Percentiles rank a stretch among this genome's conserved stretches.
Evolutionary conservation across 2,113 vertebrate genomes (phyloP).

Genomic region (Aldabrachelys gigantea): DNA sequence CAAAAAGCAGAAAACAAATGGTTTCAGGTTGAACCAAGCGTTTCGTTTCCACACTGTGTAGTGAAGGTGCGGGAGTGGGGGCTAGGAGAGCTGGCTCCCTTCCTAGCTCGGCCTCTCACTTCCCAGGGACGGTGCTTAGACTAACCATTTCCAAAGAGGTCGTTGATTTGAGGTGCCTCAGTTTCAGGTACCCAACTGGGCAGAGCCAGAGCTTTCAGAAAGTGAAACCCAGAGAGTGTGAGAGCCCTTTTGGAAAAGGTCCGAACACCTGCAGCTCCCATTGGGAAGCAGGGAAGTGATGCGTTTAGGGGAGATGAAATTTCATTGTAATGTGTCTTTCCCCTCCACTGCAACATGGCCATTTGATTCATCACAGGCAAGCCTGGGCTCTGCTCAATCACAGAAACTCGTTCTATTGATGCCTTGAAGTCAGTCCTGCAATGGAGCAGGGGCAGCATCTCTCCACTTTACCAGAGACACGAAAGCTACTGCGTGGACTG

Average conservation of each 20-base stretch:
- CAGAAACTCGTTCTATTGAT: not conserved
- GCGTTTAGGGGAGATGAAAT: not conserved
- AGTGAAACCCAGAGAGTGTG: not conserved
- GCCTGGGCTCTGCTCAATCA: not conserved
- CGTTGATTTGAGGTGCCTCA: not conserved
- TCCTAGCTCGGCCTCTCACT: not conserved
- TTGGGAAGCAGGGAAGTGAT: accelerated
- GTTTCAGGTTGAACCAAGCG: not conserved
- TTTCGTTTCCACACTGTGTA: not conserved
- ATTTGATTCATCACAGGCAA: not conserved
- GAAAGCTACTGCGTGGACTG: not conserved
- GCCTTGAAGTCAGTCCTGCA: not conserved
- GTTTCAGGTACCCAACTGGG: not conserved
- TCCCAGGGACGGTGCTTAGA: not conserved
- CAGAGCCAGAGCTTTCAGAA: not conserved
- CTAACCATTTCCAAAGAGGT: not conserved
- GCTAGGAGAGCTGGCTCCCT: not conserved
- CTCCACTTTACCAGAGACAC: not conserved
- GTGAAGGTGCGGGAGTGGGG: not conserved
- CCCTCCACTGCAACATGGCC: not conserved
- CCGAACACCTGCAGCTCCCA: not conserved
- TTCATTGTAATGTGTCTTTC: accelerated
- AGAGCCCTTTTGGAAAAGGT: not conserved
- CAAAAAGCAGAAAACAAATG: not conserved
- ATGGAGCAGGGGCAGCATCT: not conserved